A percentile compares a stretch with the other conserved stretches of the same genome.
These are phyloP conservation scores for Xiphias gladius DNA, from an alignment of 2,113 vertebrate genomes.

Conservation along the genomic window DNA sequence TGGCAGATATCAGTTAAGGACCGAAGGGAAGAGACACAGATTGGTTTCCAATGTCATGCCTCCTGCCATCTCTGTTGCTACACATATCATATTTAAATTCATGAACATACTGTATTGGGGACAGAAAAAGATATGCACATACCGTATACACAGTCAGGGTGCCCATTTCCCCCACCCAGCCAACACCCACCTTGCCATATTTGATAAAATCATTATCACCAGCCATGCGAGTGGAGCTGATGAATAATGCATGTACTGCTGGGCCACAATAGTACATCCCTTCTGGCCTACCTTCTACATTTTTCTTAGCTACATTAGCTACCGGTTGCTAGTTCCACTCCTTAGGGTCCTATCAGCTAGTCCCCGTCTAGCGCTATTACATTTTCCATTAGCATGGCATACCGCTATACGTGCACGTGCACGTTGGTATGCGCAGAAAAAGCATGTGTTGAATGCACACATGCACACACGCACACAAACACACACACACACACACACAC, in stretches of 20 bases:
- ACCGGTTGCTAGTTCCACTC: slow-evolving; percentile 40
- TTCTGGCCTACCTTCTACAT: slow-evolving; percentile 60
- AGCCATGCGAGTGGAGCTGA: slow-evolving; percentile 66
- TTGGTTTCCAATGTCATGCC: slow-evolving; percentile 56
- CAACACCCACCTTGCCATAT: slow-evolving; percentile 69
- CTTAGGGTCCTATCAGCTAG: slow-evolving; percentile 63
- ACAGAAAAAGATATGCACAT: slow-evolving; percentile 35
- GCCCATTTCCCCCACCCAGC: slow-evolving; percentile 27
- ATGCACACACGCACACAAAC: slow-evolving; percentile 19
- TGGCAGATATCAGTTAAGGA: slow-evolving; percentile 48
- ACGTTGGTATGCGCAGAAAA: slow-evolving; percentile 18
- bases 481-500: too few species aligned
- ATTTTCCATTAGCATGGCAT: slow-evolving; percentile 66
- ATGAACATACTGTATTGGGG: slow-evolving; percentile 57
- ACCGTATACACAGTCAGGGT: slow-evolving; percentile 10
- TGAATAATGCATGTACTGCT: slow-evolving; percentile 78
- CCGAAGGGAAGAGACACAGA: slow-evolving; percentile 40
- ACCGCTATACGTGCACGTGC: slow-evolving; percentile 13
- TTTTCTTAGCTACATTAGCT: slow-evolving; percentile 53
- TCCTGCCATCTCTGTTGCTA: slow-evolving; percentile 42
- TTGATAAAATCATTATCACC: slow-evolving; percentile 80
- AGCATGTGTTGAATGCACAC: background rate
- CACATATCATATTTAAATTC: slow-evolving; percentile 64
- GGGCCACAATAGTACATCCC: slow-evolving; percentile 59
- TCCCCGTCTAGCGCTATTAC: slow-evolving; percentile 60